Conservation (phyloP, 2,113 vertebrate genomes). For the Cebidichthys violaceus region DNA sequence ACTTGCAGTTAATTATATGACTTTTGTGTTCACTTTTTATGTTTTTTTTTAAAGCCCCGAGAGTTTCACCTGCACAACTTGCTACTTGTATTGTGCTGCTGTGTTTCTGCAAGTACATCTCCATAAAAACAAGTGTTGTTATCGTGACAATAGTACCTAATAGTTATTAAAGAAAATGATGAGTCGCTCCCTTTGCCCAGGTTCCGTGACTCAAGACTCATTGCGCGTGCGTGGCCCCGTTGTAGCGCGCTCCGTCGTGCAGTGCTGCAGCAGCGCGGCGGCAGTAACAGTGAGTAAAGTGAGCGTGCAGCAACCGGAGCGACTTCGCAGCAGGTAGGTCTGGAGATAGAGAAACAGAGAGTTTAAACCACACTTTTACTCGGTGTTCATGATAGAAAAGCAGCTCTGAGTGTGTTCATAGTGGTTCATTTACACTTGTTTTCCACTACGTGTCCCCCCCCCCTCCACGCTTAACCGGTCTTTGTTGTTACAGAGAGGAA, state of each 20-base stretch:
- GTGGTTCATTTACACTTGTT: not conserved
- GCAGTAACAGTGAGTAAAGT: not conserved
- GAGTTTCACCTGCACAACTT: not conserved
- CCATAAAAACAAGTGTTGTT: not conserved
- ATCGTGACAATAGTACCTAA: not conserved
- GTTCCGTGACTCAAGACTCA: not conserved
- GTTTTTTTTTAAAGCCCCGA: not conserved
- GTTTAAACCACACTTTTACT: not conserved
- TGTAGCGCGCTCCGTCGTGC: not conserved
- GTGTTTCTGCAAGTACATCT: not conserved
- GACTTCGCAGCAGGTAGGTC: not conserved
- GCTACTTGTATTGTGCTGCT: not conserved
- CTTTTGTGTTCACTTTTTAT: not conserved
- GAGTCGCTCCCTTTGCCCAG: too few relatives aligned
- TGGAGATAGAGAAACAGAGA: not conserved
- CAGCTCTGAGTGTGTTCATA: too few relatives aligned
- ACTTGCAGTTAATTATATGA: not conserved
- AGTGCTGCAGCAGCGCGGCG: rapidly evolving
- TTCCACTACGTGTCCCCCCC: too few relatives aligned
- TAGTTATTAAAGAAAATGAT: not conserved
- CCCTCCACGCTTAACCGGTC: not conserved
- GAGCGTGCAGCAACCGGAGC: not conserved
- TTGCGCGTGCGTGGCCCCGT: conserved; percentile 33
- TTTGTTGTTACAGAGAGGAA: not conserved
- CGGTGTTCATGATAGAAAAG: too few relatives aligned